Conservation (phyloP, 2,797 vertebrate species). For the Poeciliopsis presidionis region DNA sequence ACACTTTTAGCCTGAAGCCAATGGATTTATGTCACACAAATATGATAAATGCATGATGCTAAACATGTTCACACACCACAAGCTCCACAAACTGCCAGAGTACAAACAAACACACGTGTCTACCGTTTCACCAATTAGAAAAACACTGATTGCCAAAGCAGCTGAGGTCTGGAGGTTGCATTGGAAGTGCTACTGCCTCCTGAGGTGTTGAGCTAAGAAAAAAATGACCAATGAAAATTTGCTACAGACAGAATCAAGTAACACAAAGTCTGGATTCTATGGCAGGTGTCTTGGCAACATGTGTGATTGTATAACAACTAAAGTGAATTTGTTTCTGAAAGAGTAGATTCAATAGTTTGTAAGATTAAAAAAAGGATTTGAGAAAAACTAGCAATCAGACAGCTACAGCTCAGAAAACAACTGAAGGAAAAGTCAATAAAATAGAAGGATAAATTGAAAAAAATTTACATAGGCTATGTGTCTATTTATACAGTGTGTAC, state of each 20-base stretch:
- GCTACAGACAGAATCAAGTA: conserved; percentile 69
- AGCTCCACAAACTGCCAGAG: conserved; percentile 37
- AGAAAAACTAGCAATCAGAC: not conserved
- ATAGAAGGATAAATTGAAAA: not conserved
- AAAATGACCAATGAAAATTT: conserved; percentile 60
- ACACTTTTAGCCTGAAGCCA: conserved; percentile 59
- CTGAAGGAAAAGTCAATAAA: not conserved
- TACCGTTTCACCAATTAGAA: conserved; percentile 35
- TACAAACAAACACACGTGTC: conserved; percentile 65
- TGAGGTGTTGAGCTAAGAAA: conserved; percentile 50
- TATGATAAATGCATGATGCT: conserved; percentile 61
- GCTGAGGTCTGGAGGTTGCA: conserved; percentile 79
- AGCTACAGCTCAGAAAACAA: not conserved
- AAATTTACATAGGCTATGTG: too few species aligned
- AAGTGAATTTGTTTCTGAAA: not conserved
- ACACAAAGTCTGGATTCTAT: conserved; percentile 23
- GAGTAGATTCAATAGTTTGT: not conserved
- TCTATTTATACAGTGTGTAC: not conserved
- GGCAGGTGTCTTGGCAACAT: not conserved
- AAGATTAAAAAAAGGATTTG: not conserved
- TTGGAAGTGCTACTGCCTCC: conserved; percentile 65
- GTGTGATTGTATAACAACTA: not conserved
- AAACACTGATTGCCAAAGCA: conserved; percentile 78
- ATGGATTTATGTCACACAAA: conserved; percentile 61
- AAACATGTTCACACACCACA: conserved; percentile 41